These are phyloP conservation scores for Caenorhabditis sp. DNA, from an alignment of 2,888 invertebrate genomes.

Conservation along the genomic window DNA sequence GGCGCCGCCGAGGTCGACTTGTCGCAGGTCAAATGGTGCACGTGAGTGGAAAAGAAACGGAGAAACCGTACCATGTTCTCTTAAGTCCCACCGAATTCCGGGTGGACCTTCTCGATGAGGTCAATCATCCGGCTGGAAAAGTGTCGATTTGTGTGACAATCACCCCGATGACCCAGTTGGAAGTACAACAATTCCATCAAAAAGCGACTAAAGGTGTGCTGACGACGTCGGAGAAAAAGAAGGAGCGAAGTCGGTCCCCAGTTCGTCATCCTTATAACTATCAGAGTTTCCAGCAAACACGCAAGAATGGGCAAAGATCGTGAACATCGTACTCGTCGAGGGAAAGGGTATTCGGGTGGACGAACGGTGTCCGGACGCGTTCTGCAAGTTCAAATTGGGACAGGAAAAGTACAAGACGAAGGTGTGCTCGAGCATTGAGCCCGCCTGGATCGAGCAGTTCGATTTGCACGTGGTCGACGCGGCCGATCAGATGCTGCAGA, in stretches of 20 bases:
- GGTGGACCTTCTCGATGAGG: slow-evolving; percentile 86
- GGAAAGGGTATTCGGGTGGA: slow-evolving; percentile 90
- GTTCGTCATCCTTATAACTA: too few relatives aligned
- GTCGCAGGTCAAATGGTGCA: slow-evolving; percentile 67
- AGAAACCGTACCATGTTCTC: neutral
- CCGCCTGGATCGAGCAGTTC: slow-evolving; percentile 96
- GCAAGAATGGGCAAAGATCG: slow-evolving; percentile 97
- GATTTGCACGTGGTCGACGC: slow-evolving; percentile 96
- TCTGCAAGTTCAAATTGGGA: slow-evolving; percentile 96
- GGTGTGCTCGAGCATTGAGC: slow-evolving; percentile 86
- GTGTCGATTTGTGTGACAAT: slow-evolving; percentile 34
- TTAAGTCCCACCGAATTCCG: slow-evolving; percentile 84
- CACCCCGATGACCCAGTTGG: slow-evolving; percentile 44
- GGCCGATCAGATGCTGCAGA: slow-evolving; percentile 90
- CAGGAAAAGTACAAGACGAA: slow-evolving; percentile 98
- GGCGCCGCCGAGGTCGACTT: slow-evolving; percentile 91
- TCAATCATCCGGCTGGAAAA: slow-evolving; percentile 80
- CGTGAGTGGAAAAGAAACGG: slow-evolving; percentile 67
- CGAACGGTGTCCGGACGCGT: slow-evolving; percentile 84
- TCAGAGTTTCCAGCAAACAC: slow-evolving; percentile 49
- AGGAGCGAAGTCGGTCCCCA: slow-evolving; percentile 19
- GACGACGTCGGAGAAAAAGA: slow-evolving; percentile 30
- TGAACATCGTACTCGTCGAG: slow-evolving; percentile 96
- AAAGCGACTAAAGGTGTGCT: slow-evolving; percentile 48
- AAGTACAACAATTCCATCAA: slow-evolving; percentile 43